Base-by-base conservation (phyloP, 2,797 vertebrate species). In the Danio jaintianensis region DNA sequence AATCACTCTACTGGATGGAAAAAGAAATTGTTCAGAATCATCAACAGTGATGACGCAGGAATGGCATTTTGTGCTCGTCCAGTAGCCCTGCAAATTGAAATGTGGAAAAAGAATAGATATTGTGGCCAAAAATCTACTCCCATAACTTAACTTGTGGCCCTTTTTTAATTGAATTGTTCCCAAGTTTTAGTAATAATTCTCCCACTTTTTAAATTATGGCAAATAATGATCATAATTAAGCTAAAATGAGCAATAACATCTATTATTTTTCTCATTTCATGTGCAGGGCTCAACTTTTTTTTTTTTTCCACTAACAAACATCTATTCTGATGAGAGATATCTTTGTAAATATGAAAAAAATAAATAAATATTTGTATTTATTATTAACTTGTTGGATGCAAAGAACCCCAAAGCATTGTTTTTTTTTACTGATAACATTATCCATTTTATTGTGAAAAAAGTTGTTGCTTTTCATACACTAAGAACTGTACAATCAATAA, bases 401-500 rank as follows among this genome's bases (percentile, higher is more conserved):
- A 61, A 67, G 15, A 74, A 79, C 40, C 6, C 1, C 52, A 56
- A 84, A 79, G 38, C 36, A 6, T n/a, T 43, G 15, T 53, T 70
- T 72, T 55, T 53, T 70, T 72, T 66, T 61, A 82, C 69, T 72
- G 55, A 85, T 82, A 70, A 78, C 75, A 80, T 53, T 45, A 40
- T 82, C 70, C 56, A 77, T 76, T 83, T 87, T 87, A 87, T 87
- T 87, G 84, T 84, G 86, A 81, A 87, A 29, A 85, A 87, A 83
- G 72, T 83, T 2, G 1, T 76, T 67, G 59, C 69, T 81, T 73
- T 70, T 64, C 85, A 86, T 83, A 86, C 85, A 86, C 82, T 71
- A 83, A 79, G 86, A 85, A 87, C 86, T 82, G 84, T 87, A 87
- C 86, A 87, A 72, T 82, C 78, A 87, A 87, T 85, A 87, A 87